A percentile compares a stretch with the other conserved stretches of the same genome.
Conservation (phyloP, 1,140 invertebrate genomes). For the Meloidogyne exigua region DNA sequence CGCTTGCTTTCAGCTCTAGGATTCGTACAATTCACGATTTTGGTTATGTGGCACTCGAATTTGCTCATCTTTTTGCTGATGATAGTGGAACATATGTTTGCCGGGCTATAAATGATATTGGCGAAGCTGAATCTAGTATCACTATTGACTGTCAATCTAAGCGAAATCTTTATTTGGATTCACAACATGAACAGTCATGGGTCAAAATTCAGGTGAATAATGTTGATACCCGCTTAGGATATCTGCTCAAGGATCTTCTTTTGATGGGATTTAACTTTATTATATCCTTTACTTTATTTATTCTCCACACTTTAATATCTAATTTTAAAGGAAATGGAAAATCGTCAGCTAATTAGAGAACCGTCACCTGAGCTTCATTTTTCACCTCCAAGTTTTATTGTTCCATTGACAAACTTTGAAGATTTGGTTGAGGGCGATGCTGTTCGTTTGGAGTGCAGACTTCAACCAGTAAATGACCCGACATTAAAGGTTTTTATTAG, state of each 20-base stretch:
- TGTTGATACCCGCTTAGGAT: no score
- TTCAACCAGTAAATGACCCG: conserved; percentile 66
- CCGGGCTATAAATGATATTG: conserved; percentile 81
- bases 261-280: no score
- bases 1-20: conserved; percentile 71
- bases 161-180: conserved; percentile 59
- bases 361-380: conserved; percentile 52
- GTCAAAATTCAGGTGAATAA: conserved; percentile 73
- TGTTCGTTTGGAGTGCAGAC: conserved; percentile 82
- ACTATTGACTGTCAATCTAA: conserved; percentile 69
- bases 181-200: conserved; percentile 82
- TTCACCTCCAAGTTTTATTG: conserved; percentile 56
- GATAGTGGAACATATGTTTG: conserved; percentile 84
- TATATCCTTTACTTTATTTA: no score
- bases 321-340: conserved; percentile 58
- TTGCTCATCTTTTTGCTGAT: conserved; percentile 70
- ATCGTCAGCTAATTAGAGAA: conserved; percentile 36
- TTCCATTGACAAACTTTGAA: conserved; percentile 52
- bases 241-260: no score
- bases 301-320: no score
- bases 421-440: conserved; percentile 81
- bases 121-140: conserved; percentile 88
- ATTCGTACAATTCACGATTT: conserved; percentile 92
- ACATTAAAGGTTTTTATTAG: conserved; percentile 67
- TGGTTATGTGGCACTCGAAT: conserved; percentile 88